Conservation (phyloP, 2,113 vertebrate genomes). For the Cyphomyrus plagiostoma region DNA sequence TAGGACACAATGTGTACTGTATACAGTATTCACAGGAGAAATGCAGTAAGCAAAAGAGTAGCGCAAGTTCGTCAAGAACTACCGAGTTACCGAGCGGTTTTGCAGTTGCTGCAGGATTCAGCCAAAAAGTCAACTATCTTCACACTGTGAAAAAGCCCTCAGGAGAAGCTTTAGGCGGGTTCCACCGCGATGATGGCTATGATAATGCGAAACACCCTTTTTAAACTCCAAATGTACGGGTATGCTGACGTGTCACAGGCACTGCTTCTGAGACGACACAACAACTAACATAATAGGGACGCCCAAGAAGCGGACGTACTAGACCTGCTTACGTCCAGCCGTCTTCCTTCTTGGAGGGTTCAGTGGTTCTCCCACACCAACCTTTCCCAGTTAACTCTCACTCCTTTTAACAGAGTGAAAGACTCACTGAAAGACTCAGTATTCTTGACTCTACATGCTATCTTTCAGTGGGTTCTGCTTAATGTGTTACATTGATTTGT, state of each 20-base stretch:
- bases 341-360: constrained; percentile 42
- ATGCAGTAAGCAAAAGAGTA: neutral
- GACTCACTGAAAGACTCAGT: constrained; percentile 48
- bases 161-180: neutral
- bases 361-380: constrained; percentile 46
- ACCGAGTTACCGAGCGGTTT: neutral
- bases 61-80: neutral
- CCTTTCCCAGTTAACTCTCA: constrained; percentile 43
- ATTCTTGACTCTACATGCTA: constrained; percentile 31
- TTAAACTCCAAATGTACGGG: neutral
- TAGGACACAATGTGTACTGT: neutral
- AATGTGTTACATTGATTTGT: constrained; percentile 31
- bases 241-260: constrained; percentile 21
- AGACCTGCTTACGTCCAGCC: constrained; percentile 22
- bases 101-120: neutral
- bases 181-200: neutral
- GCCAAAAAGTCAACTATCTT: neutral
- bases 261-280: constrained; percentile 13
- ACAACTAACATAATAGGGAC: constrained; percentile 18
- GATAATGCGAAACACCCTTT: neutral
- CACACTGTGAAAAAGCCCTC: neutral
- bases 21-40: neutral
- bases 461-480: constrained; percentile 21
- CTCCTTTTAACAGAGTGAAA: constrained; percentile 50
- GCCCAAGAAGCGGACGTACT: constrained; percentile 36